Base-by-base conservation (phyloP, 1,140 invertebrate species). In the Apocrypta bakeri region DNA sequence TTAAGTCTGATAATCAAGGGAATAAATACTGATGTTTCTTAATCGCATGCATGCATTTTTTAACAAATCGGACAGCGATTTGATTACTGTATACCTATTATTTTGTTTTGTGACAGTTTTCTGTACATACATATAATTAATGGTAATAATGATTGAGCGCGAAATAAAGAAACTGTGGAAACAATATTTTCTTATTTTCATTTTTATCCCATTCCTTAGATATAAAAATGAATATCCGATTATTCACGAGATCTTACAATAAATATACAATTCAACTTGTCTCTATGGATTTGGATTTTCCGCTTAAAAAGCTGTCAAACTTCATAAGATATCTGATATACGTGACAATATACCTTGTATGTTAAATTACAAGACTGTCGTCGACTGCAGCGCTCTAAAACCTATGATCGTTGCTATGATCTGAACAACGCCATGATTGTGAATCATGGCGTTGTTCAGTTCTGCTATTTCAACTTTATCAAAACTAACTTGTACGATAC, bases 161-260 rank as follows among this genome's bases (percentile, higher is more conserved):
- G 86, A 91, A 90, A 88, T 90, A 90, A 91, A 91, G 86, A 87
- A 90, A 83, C 85, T 89, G 86, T 89, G 87, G 87, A 90, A 90
- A 88, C 85, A 72, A 87, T 86, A 24, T 2, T 78, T 72, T 69
- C 64, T 7, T 27, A 11, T 75, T 81, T 7, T 56, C 63, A 21
- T 7, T 37, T 71, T 69, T 33, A 48, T 75, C 24, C 29, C 71
- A 72, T 37, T 37, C 33, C 33, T 2, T n/a, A n/a, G n/a, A n/a
- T n/a, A n/a, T n/a, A n/a, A n/a, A n/a, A n/a, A n/a, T n/a, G n/a
- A n/a, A n/a, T n/a, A n/a, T n/a, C n/a, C n/a, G n/a, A n/a, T n/a
- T n/a, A n/a, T n/a, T n/a, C n/a, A n/a, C n/a, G n/a, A n/a, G n/a
- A n/a, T n/a, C n/a, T n/a, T n/a, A n/a, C n/a, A n/a, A n/a, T n/a